These are phyloP conservation scores for Drosophila auraria DNA, from an alignment of 1,140 invertebrate species.

Conservation along the genomic window DNA sequence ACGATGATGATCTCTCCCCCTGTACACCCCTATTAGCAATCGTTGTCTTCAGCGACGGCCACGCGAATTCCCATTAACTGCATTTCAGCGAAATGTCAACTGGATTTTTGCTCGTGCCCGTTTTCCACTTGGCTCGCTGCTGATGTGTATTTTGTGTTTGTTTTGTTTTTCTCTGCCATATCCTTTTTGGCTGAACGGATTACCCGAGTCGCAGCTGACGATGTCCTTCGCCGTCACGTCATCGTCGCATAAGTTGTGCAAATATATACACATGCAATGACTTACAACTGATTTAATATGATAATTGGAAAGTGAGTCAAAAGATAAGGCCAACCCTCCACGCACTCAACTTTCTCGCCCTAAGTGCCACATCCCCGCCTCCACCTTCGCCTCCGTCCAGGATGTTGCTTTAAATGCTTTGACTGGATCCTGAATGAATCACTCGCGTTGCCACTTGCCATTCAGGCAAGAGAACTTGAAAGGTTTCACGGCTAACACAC, in stretches of 20 bases:
- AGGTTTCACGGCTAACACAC: conserved; percentile 14
- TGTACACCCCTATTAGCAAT: conserved; percentile 36
- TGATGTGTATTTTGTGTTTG: conserved; percentile 34
- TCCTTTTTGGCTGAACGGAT: conserved; percentile 63
- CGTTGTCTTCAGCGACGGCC: conserved; percentile 40
- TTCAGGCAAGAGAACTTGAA: conserved; percentile 41
- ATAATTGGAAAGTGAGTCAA: conserved; percentile 70
- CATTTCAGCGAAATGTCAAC: conserved; percentile 71
- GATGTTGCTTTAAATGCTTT: conserved; percentile 66
- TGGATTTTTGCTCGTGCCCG: conserved; percentile 37
- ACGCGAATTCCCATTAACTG: conserved; percentile 64
- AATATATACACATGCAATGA: conserved; percentile 71
- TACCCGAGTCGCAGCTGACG: conserved; percentile 33
- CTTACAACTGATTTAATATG: conserved; percentile 80
- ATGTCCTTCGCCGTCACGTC: conserved; percentile 22
- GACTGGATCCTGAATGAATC: conserved; percentile 56
- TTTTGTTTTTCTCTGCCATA: conserved; percentile 6
- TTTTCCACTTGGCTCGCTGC: conserved; percentile 48
- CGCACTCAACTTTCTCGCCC: conserved; percentile 20
- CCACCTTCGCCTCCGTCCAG: neutral
- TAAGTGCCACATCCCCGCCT: conserved; percentile 12
- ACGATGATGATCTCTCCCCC: neutral
- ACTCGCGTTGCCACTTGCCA: conserved; percentile 35
- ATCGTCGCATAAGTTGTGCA: conserved; percentile 61
- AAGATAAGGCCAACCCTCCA: conserved; percentile 48